Percentiles rank a stretch among this genome's conserved stretches.
These are phyloP conservation scores for Stegana nigrithorax DNA, from an alignment of 2,888 invertebrate species.

Conservation along the genomic window DNA sequence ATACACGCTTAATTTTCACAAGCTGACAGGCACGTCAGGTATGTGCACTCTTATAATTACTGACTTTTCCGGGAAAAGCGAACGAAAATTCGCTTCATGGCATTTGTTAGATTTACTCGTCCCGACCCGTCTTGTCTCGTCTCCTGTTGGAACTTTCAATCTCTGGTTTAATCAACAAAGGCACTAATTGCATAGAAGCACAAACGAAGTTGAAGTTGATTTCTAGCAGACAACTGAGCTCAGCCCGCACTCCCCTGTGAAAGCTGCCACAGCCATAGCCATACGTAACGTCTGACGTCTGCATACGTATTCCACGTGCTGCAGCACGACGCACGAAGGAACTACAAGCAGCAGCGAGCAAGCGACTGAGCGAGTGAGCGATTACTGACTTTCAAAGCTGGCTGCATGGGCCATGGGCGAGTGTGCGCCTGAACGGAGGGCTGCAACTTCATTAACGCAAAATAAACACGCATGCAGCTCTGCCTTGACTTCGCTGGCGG, in stretches of 20 bases:
- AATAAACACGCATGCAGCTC: constrained; percentile 56
- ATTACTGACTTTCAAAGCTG: neutral
- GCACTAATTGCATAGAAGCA: constrained; percentile 57
- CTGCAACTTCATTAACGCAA: constrained; percentile 58
- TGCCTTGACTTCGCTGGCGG: constrained; percentile 41
- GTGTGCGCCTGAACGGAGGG: neutral
- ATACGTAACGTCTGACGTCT: too few species aligned
- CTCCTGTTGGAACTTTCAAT: constrained; percentile 26
- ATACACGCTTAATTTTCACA: neutral
- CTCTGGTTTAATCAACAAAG: constrained; percentile 56
- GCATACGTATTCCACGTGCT: neutral
- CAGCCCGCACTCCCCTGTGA: too few species aligned
- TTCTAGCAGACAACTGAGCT: constrained; percentile 33
- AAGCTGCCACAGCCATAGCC: too few species aligned
- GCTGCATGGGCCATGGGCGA: constrained; percentile 10
- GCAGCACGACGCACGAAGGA: too few species aligned
- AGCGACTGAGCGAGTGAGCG: constrained; percentile 32
- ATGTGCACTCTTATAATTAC: constrained; percentile 8
- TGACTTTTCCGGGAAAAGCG: constrained; percentile 1
- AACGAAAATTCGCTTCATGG: too few species aligned
- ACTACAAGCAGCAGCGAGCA: neutral
- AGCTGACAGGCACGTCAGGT: neutral
- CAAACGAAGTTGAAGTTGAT: constrained; percentile 47
- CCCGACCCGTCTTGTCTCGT: too few species aligned
- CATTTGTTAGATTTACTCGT: too few species aligned